Conservation (phyloP, 2,888 invertebrate species). For the Sceliomorpha sp. region DNA sequence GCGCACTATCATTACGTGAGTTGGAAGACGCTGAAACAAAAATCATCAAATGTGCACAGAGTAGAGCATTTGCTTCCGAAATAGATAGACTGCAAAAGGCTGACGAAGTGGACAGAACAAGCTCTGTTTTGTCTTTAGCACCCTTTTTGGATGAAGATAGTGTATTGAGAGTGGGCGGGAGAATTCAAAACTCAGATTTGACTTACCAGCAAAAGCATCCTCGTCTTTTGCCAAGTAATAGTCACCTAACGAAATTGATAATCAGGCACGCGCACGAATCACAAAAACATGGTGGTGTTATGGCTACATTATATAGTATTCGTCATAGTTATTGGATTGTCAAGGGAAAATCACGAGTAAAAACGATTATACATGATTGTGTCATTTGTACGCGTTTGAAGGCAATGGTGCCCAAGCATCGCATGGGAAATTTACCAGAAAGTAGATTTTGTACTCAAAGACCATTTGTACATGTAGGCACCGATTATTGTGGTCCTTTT, state of each 20-base stretch:
- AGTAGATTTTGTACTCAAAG: background rate
- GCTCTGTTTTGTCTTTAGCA: no score
- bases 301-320: conserved; percentile 6
- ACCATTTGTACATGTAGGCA: conserved; percentile 4
- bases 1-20: no score
- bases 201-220: background rate
- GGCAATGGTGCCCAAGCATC: conserved; percentile 16
- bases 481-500: conserved; percentile 16
- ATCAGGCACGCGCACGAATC: background rate
- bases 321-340: conserved; percentile 1
- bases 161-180: no score
- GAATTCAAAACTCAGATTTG: no score
- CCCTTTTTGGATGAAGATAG: no score
- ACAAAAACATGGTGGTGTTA: background rate
- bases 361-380: conserved; percentile 16
- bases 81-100: background rate
- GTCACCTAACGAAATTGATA: background rate
- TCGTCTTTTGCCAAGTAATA: background rate
- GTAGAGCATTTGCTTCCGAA: background rate
- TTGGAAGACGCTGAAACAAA: no score
- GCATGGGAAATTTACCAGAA: conserved; percentile 4
- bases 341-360: background rate
- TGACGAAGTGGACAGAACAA: no score
- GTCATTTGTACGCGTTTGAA: conserved; percentile 48
- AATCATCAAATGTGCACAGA: conserved; percentile 6